A percentile compares a stretch with the other conserved stretches of the same genome.
These are phyloP conservation scores for Yasuhikotakia modesta DNA, from an alignment of 2,797 vertebrate species.

Conservation along the genomic window DNA sequence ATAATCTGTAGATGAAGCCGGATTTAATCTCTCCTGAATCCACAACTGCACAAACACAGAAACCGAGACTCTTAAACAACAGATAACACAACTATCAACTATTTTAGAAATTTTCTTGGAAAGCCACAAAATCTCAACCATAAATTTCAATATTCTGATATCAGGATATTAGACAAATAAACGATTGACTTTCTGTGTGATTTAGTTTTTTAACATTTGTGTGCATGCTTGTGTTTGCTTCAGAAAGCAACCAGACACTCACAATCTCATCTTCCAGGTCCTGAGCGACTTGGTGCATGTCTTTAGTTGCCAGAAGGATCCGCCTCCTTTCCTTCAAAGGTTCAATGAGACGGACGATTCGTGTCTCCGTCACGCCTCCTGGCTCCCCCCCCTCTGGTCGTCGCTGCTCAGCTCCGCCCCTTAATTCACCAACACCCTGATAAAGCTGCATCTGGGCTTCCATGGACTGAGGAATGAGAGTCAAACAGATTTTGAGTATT, in stretches of 20 bases:
- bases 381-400: slow-evolving; percentile 80
- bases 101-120: no score
- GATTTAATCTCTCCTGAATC: slow-evolving; percentile 88
- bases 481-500: not conserved
- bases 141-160: no score
- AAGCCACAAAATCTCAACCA: no score
- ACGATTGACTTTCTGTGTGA: no score
- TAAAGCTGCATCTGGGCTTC: slow-evolving; percentile 92
- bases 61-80: not conserved
- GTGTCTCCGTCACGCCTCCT: slow-evolving; percentile 80
- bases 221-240: not conserved
- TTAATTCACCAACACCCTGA: slow-evolving; percentile 85
- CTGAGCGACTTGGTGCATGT: slow-evolving; percentile 90
- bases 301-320: slow-evolving; percentile 90
- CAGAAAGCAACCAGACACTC: slow-evolving; percentile 62
- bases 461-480: slow-evolving; percentile 78
- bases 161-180: no score
- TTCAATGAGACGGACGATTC: slow-evolving; percentile 90
- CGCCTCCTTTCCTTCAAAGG: slow-evolving; percentile 90
- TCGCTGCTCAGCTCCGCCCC: slow-evolving; percentile 70
- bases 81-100: not conserved
- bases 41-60: slow-evolving; percentile 77
- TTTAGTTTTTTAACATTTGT: no score
- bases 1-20: slow-evolving; percentile 88
- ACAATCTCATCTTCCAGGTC: slow-evolving; percentile 94